phyloP scores from a whole-genome alignment of 2,888 invertebrate species.

The Neuroscelio doddi region DNA sequence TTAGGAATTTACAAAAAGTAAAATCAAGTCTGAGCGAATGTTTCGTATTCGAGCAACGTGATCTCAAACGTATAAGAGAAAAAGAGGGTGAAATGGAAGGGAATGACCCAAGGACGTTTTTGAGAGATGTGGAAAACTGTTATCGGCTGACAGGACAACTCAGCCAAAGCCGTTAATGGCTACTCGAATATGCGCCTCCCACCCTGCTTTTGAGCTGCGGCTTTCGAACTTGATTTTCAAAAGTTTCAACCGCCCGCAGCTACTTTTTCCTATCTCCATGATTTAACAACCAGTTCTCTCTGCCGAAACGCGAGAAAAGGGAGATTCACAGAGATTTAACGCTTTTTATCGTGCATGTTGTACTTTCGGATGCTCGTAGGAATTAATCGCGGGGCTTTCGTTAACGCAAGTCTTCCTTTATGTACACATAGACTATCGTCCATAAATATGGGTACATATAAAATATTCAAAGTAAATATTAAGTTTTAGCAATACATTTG shows the following conservation, averaged over 20 bases:
- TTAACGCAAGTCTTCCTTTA: no score
- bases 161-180: conserved; percentile 64
- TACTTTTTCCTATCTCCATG: conserved; percentile 52
- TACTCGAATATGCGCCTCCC: conserved; percentile 61
- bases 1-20: no score
- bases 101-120: neutral
- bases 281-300: conserved; percentile 48
- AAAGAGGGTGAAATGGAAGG: neutral
- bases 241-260: conserved; percentile 52
- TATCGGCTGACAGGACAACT: conserved; percentile 60
- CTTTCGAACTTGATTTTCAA: conserved; percentile 61
- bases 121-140: conserved; percentile 20
- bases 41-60: no score
- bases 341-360: conserved; percentile 1
- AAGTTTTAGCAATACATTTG: no score
- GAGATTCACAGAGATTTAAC: neutral
- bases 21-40: no score
- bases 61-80: no score
- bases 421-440: no score
- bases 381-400: conserved; percentile 8
- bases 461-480: no score
- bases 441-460: no score
- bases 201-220: conserved; percentile 47
- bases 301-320: neutral
- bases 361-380: neutral